Conservation (phyloP, 2,797 vertebrate genomes). For the Gorsachius magnificus region DNA sequence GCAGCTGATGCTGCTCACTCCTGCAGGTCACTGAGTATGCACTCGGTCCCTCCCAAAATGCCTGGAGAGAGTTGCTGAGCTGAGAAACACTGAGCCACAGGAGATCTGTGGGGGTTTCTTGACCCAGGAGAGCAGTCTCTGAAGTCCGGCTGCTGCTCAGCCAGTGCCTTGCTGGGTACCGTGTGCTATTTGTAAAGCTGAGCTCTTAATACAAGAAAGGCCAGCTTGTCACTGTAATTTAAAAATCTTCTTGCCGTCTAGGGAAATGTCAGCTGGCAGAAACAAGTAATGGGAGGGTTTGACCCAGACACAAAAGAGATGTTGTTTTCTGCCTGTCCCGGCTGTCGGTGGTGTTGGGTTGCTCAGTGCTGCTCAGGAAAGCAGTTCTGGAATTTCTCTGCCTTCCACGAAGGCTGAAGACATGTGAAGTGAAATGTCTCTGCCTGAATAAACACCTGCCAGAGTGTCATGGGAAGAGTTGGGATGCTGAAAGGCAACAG, state of each 20-base stretch:
- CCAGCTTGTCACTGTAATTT: conserved; percentile 1
- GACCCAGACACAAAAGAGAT: conserved; percentile 41
- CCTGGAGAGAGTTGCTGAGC: neutral
- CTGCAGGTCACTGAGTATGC: neutral
- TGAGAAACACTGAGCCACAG: neutral
- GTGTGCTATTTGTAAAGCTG: neutral
- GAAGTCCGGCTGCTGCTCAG: neutral
- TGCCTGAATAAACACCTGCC: neutral
- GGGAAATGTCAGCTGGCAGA: conserved; percentile 47
- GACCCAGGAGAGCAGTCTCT: neutral
- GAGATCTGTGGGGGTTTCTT: neutral
- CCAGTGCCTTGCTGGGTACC: neutral
- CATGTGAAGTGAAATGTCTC: neutral
- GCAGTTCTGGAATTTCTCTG: neutral
- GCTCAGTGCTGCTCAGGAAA: neutral
- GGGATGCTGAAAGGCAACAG: neutral
- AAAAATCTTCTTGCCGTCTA: neutral
- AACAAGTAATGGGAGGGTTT: neutral
- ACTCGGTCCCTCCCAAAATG: neutral
- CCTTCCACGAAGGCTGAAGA: neutral
- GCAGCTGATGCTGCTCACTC: neutral
- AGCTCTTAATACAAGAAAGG: neutral
- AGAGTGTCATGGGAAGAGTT: neutral
- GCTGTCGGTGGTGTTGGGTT: neutral
- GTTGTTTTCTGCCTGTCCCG: conserved; percentile 23